These are phyloP conservation scores for Odontamblyopus lacepedii DNA, from an alignment of 2,797 vertebrate species.

Conservation along the genomic window DNA sequence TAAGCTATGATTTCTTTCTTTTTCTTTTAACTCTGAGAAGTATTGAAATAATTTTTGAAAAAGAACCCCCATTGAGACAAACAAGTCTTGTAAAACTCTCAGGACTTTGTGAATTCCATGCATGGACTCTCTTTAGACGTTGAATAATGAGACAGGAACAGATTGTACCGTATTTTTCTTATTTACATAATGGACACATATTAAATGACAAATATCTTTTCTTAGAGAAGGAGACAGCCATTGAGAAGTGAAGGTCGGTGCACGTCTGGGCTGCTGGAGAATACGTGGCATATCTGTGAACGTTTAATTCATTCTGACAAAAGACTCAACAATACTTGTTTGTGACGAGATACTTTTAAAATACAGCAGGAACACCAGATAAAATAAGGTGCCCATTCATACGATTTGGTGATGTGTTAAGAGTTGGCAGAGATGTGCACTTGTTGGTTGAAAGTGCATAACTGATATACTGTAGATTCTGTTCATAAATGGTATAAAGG, in stretches of 20 bases:
- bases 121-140: not conserved
- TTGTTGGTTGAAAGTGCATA: too few species aligned
- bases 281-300: not conserved
- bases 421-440: not conserved
- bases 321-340: not conserved
- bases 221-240: too few species aligned
- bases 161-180: slow-evolving; percentile 16
- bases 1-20: not conserved
- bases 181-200: slow-evolving; percentile 13
- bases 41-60: not conserved
- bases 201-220: not conserved
- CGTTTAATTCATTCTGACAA: not conserved
- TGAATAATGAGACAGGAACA: slow-evolving; percentile 20
- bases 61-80: not conserved
- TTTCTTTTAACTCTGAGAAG: not conserved
- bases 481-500: too few species aligned
- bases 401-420: not conserved
- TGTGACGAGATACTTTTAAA: not conserved
- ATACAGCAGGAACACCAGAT: not conserved
- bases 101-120: not conserved
- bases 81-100: not conserved
- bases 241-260: not conserved
- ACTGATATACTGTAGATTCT: too few species aligned
- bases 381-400: not conserved
- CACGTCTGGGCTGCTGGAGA: too few species aligned